Conservation (phyloP, 1,140 invertebrate species). For the Brachystomella parvula region DNA sequence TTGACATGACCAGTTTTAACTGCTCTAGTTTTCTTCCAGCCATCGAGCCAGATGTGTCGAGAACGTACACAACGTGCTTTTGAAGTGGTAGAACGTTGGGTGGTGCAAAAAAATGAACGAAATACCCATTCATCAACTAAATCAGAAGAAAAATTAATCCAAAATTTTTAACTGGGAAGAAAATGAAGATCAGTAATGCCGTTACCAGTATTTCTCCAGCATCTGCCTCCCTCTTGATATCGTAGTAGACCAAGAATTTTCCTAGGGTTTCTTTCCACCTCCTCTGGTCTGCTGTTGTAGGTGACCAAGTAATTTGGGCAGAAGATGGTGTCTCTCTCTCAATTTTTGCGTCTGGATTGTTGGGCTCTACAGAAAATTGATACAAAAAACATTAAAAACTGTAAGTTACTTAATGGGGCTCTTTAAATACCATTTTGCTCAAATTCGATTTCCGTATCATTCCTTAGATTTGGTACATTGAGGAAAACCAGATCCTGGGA, state of each 20-base stretch:
- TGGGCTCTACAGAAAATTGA: not conserved
- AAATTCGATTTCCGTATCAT: conserved; percentile 48
- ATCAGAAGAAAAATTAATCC: conserved; percentile 13
- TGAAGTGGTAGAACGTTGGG: conserved; percentile 49
- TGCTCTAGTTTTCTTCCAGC: conserved; percentile 54
- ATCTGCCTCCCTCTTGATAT: conserved; percentile 48
- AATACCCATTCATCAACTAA: conserved; percentile 63
- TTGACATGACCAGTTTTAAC: conserved; percentile 56
- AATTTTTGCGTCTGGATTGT: conserved; percentile 22
- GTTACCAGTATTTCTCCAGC: conserved; percentile 51
- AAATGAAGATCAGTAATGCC: too few species aligned
- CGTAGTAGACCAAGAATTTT: conserved; percentile 56
- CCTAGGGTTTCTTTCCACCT: conserved; percentile 44
- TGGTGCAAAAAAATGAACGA: conserved; percentile 65
- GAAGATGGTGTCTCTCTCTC: too few species aligned
- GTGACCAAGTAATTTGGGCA: conserved; percentile 42
- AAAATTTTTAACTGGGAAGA: too few species aligned
- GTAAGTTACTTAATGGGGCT: not conserved
- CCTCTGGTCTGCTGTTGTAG: conserved; percentile 47
- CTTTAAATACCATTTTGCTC: conserved; percentile 37
- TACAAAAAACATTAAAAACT: not conserved
- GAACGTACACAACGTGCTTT: conserved; percentile 61
- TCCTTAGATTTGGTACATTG: conserved; percentile 49
- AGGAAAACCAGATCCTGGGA: conserved; percentile 48
- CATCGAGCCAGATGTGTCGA: conserved; percentile 64